Evolutionary conservation across 2,797 vertebrate species (phyloP).

Genomic region (Denticeps clupeoides): DNA sequence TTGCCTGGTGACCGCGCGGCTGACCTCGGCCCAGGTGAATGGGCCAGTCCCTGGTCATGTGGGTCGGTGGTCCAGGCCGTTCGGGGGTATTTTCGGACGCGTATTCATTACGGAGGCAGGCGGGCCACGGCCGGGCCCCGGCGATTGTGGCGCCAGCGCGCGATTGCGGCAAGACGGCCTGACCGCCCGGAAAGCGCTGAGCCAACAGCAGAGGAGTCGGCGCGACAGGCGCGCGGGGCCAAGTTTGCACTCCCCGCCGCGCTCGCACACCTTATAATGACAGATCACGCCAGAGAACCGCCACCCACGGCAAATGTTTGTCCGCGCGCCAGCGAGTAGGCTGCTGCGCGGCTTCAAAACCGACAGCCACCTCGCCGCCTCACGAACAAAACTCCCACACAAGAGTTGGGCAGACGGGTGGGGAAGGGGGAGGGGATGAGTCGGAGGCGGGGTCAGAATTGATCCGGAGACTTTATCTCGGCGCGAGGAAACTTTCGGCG

Average conservation of each 20-base stretch:
- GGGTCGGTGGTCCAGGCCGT: constrained; percentile 50
- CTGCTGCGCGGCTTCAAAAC: constrained; percentile 38
- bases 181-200: constrained; percentile 88
- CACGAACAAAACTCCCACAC: constrained; percentile 49
- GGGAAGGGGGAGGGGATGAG: constrained; percentile 24
- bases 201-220: constrained; percentile 72
- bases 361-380: constrained; percentile 47
- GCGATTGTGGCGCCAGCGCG: constrained; percentile 77
- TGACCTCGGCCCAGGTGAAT: constrained; percentile 8
- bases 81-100: constrained; percentile 82
- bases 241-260: constrained; percentile 51
- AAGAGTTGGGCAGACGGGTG: constrained; percentile 30
- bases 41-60: constrained; percentile 31
- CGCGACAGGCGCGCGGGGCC: constrained; percentile 41
- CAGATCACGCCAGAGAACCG: constrained; percentile 42
- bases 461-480: constrained; percentile 43
- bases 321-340: constrained; percentile 44
- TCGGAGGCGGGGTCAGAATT: constrained; percentile 38
- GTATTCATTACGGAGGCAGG: constrained; percentile 86
- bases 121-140: constrained; percentile 70
- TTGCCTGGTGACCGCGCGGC: constrained; percentile 12
- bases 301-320: constrained; percentile 45
- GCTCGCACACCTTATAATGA: constrained; percentile 63
- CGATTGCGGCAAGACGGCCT: constrained; percentile 93
- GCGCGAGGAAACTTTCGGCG: constrained; percentile 43